Conservation (phyloP, 2,797 vertebrate genomes). For the Propithecus perrieri region DNA sequence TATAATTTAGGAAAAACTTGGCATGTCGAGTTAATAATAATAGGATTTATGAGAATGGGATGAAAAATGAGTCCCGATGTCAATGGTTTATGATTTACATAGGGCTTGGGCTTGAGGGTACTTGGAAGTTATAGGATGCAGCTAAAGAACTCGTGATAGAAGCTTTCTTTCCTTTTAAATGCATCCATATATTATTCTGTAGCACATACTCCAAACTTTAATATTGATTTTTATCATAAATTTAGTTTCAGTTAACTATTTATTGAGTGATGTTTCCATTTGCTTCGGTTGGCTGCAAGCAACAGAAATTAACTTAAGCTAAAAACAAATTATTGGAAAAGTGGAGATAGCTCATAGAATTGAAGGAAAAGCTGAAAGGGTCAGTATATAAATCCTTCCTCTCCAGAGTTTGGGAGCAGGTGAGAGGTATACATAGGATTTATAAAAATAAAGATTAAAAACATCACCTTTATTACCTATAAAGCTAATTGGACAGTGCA, state of each 20-base stretch:
- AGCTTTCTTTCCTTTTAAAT: neutral
- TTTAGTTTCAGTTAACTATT: slow-evolving; percentile 22
- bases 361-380: neutral
- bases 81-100: neutral
- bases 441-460: neutral
- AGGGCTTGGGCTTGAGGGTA: neutral
- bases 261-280: neutral
- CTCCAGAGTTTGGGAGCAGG: neutral
- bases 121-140: neutral
- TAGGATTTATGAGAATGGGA: neutral
- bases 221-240: neutral
- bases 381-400: neutral
- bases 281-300: slow-evolving; percentile 4
- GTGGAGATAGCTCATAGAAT: neutral
- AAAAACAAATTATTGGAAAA: slow-evolving; percentile 39
- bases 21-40: neutral
- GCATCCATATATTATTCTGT: neutral
- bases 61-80: neutral
- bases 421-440: neutral
- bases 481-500: neutral
- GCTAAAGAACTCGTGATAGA: neutral
- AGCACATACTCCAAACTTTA: neutral
- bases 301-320: slow-evolving; percentile 21
- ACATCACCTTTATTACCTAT: neutral
- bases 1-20: neutral